Conservation (phyloP, 2,888 invertebrate genomes). For the Neria commutata region DNA sequence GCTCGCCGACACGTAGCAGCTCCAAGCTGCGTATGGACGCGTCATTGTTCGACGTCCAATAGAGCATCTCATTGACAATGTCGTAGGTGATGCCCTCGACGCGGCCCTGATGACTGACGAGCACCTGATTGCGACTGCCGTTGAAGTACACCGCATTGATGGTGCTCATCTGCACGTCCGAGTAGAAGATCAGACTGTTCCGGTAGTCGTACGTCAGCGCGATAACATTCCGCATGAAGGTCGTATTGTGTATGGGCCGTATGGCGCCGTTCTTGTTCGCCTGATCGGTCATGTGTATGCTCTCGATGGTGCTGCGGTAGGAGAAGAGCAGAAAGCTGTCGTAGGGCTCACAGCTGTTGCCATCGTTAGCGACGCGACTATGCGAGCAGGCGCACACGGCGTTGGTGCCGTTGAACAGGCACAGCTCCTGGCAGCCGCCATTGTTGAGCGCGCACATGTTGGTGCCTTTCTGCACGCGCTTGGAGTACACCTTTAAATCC, state of each 20-base stretch:
- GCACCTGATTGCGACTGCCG: slow-evolving; percentile 73
- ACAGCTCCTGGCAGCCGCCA: slow-evolving; percentile 80
- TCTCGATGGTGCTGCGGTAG: slow-evolving; percentile 79
- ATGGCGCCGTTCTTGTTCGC: slow-evolving; percentile 79
- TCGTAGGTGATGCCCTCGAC: slow-evolving; percentile 88
- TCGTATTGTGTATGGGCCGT: slow-evolving; percentile 73
- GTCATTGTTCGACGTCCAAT: slow-evolving; percentile 86
- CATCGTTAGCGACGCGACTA: slow-evolving; percentile 73
- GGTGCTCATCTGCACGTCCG: slow-evolving; percentile 85
- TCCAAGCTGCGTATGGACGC: slow-evolving; percentile 68
- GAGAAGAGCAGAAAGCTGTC: slow-evolving; percentile 85
- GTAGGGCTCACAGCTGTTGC: slow-evolving; percentile 73
- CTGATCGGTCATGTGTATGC: slow-evolving; percentile 76
- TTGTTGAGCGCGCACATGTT: slow-evolving; percentile 72
- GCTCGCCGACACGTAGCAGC: slow-evolving; percentile 40
- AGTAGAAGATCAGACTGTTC: slow-evolving; percentile 77
- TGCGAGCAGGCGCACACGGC: slow-evolving; percentile 83
- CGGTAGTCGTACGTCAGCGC: slow-evolving; percentile 81
- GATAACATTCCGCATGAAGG: slow-evolving; percentile 83
- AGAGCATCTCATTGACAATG: slow-evolving; percentile 71
- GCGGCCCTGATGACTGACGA: slow-evolving; percentile 78
- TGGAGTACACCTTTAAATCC: slow-evolving; percentile 71
- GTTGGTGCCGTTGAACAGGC: slow-evolving; percentile 73
- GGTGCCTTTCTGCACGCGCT: slow-evolving; percentile 64
- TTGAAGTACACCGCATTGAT: slow-evolving; percentile 84